A percentile compares a stretch with the other conserved stretches of the same genome.
These are phyloP conservation scores for Carassius auratus DNA, from an alignment of 2,113 vertebrate genomes.

Conservation along the genomic window DNA sequence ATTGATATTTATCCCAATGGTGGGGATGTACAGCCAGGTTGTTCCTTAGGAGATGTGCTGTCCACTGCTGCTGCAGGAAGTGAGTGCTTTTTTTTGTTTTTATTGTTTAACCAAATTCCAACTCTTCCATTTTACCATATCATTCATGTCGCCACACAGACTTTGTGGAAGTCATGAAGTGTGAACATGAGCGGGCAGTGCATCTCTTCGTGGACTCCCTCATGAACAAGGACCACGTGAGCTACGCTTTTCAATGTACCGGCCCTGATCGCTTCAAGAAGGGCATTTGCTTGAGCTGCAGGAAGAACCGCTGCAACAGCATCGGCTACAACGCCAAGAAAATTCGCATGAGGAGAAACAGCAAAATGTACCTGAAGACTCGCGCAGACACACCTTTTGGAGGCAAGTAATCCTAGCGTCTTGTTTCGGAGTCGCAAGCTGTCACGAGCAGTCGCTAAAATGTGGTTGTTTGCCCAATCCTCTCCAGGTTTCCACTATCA, in stretches of 20 bases:
- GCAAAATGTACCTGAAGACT: conserved; percentile 96
- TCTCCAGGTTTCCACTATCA: conserved; percentile 92
- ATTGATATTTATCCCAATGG: conserved; percentile 95
- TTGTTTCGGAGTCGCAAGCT: background rate
- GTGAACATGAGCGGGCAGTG: conserved; percentile 91
- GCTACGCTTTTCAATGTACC: conserved; percentile 90
- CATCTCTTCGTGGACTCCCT: conserved; percentile 95
- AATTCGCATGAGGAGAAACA: conserved; percentile 84
- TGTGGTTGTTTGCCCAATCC: background rate
- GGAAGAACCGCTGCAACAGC: conserved; percentile 92
- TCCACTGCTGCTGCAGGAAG: conserved; percentile 83
- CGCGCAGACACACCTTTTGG: conserved; percentile 90
- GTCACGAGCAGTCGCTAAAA: background rate
- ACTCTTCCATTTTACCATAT: background rate
- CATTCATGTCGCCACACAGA: conserved; percentile 69
- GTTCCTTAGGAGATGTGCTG: conserved; percentile 82
- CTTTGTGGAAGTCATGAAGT: conserved; percentile 86
- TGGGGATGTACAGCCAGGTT: conserved; percentile 93
- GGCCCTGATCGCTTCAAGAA: conserved; percentile 91
- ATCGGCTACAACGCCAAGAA: conserved; percentile 91
- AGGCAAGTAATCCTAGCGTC: conserved; percentile 72
- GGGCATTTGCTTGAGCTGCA: conserved; percentile 96
- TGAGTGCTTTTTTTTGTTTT: conserved; percentile 71
- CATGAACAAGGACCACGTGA: conserved; percentile 89
- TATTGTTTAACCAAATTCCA: background rate